Conservation (phyloP, 2,888 invertebrate genomes). For the Scaptodrosophila latifasciaeformis region DNA sequence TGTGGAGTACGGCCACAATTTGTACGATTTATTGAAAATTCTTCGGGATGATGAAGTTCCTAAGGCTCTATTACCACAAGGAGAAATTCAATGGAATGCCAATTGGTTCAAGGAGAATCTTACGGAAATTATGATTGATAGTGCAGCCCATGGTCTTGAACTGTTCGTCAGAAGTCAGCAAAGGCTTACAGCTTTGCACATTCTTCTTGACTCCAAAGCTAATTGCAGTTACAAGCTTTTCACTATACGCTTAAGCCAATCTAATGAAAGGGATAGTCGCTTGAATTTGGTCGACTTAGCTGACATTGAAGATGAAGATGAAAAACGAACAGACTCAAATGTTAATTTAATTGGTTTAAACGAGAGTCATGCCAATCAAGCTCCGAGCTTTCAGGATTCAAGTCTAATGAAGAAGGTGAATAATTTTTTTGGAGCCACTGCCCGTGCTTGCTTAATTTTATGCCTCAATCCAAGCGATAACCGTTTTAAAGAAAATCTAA, state of each 20-base stretch:
- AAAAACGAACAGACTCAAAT: too few relatives aligned
- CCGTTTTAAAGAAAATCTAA: conserved; percentile 95
- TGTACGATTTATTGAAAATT: conserved; percentile 96
- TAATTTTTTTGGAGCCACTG: conserved; percentile 97
- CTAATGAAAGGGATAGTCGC: too few relatives aligned
- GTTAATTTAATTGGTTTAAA: not conserved
- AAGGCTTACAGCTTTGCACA: too few relatives aligned
- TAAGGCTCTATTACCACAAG: too few relatives aligned
- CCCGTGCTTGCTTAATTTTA: conserved; percentile 94
- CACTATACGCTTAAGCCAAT: too few relatives aligned
- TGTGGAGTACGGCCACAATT: conserved; percentile 96
- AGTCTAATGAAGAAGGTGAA: conserved; percentile 95
- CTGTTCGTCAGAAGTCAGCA: not conserved
- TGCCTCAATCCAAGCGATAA: conserved; percentile 93
- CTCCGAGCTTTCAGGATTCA: conserved; percentile 90
- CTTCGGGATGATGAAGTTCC: too few relatives aligned
- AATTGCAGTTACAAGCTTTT: not conserved
- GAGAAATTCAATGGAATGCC: too few relatives aligned
- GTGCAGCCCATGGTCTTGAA: not conserved
- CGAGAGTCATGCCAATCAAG: too few relatives aligned
- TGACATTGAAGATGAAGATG: too few relatives aligned
- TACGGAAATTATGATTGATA: not conserved
- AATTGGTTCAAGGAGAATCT: too few relatives aligned
- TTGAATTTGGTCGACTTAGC: too few relatives aligned
- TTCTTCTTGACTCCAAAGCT: too few relatives aligned